Percentiles rank a stretch among this genome's conserved stretches.
These are phyloP conservation scores for Brachypodius melanocephalos DNA, from an alignment of 2,113 vertebrate species.

Conservation along the genomic window DNA sequence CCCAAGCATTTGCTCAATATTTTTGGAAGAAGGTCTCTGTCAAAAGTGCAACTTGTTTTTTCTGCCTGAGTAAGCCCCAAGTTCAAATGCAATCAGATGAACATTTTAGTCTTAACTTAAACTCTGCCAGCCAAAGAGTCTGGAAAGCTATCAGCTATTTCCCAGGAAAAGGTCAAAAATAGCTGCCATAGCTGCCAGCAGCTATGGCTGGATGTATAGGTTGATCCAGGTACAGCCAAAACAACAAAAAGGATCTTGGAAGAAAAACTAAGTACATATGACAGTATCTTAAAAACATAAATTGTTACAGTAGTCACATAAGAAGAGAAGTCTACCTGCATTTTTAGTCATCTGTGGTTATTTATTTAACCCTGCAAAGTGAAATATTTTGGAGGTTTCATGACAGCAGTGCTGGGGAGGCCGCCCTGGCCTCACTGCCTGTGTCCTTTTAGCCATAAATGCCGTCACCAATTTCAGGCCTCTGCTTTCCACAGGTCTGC, in stretches of 20 bases:
- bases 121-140: not conserved
- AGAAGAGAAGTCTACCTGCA: not conserved
- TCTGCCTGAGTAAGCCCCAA: not conserved
- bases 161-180: conserved; percentile 42
- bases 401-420: not conserved
- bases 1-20: not conserved
- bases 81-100: conserved; percentile 3
- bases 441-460: not conserved
- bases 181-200: not conserved
- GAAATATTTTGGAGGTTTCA: not conserved
- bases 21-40: not conserved
- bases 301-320: not conserved
- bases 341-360: not conserved
- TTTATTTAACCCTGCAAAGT: not conserved
- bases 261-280: not conserved
- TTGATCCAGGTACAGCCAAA: not conserved
- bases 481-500: not conserved
- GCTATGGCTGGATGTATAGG: not conserved
- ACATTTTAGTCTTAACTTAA: conserved; percentile 37
- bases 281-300: not conserved
- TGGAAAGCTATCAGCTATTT: conserved; percentile 11
- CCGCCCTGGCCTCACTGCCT: not conserved
- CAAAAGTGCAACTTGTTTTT: not conserved
- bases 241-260: not conserved
- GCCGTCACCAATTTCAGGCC: not conserved